Conservation (phyloP, 2,797 vertebrate species). For the Rhinella marina region DNA sequence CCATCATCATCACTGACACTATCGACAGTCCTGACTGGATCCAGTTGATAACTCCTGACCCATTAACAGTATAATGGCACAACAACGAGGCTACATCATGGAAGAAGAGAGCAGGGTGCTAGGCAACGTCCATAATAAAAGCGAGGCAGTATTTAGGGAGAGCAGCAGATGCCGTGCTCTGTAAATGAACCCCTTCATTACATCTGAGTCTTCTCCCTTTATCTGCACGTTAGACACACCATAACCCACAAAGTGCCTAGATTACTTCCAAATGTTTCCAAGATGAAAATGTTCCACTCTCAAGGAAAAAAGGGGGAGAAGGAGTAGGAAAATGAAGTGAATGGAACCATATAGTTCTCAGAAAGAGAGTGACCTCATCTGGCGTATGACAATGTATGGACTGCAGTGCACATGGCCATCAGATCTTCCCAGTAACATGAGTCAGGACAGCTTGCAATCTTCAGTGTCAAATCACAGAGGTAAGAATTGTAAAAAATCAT, state of each 20-base stretch:
- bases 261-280: slow-evolving; percentile 39
- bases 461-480: neutral
- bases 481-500: neutral
- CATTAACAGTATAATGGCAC: neutral
- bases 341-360: neutral
- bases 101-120: neutral
- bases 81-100: neutral
- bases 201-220: neutral
- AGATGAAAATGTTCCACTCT: slow-evolving; percentile 21
- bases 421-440: slow-evolving; percentile 1
- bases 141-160: neutral
- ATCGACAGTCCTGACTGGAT: neutral
- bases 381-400: neutral
- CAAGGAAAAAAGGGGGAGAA: neutral
- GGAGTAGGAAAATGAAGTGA: slow-evolving; percentile 7
- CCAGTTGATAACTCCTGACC: neutral
- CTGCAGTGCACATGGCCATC: neutral
- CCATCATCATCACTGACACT: neutral
- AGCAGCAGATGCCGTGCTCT: neutral
- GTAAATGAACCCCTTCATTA: slow-evolving; percentile 1
- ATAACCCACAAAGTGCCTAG: neutral
- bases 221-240: neutral
- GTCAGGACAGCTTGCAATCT: slow-evolving; percentile 5
- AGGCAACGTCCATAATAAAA: neutral
- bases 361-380: slow-evolving; percentile 22